Base-by-base conservation (phyloP, 2,888 invertebrate species). In the Megamerina dolium region DNA sequence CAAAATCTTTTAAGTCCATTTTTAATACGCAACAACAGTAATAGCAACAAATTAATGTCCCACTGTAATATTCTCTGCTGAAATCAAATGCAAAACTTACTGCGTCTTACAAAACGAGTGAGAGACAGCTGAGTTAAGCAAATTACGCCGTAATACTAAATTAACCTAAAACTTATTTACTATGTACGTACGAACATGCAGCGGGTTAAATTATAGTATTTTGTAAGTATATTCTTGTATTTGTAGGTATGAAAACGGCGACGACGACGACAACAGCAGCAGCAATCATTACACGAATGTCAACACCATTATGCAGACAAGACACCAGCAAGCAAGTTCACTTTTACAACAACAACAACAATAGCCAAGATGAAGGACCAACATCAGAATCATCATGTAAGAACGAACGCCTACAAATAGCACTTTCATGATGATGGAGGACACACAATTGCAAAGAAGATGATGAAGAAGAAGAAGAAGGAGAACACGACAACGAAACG, bases 61-160 rank as follows among this genome's bases (percentile, higher is more conserved):
- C n/a, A n/a, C n/a, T n/a, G n/a, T n/a, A n/a, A n/a, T n/a, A n/a
- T n/a, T n/a, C n/a, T n/a, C n/a, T n/a, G n/a, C n/a, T n/a, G n/a
- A n/a, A n/a, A n/a, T n/a, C n/a, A n/a, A n/a, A n/a, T n/a, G n/a
- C n/a, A n/a, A n/a, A n/a, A n/a, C n/a, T n/a, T n/a, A n/a, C n/a
- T n/a, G n/a, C n/a, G n/a, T n/a, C n/a, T n/a, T n/a, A n/a, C 10
- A 23, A 23, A 23, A 8, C 23, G 8, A 23, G 10, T 8, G 23
- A 10, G 10, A 23, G 23, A 33, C 43, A 43, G 23, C 45, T 51
- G 47, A 35, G 41, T 46, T 41, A 50, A 45, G 41, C 46, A 54
- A 51, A 52, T 55, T 51, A 49, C 45, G 23, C 30, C 38, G 43
- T 45, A 47, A 51, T 47, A 48, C 45, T 41, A 53, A 52, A 53